Conservation (phyloP, 2,888 invertebrate genomes). For the Cremastobaeus sp. region DNA sequence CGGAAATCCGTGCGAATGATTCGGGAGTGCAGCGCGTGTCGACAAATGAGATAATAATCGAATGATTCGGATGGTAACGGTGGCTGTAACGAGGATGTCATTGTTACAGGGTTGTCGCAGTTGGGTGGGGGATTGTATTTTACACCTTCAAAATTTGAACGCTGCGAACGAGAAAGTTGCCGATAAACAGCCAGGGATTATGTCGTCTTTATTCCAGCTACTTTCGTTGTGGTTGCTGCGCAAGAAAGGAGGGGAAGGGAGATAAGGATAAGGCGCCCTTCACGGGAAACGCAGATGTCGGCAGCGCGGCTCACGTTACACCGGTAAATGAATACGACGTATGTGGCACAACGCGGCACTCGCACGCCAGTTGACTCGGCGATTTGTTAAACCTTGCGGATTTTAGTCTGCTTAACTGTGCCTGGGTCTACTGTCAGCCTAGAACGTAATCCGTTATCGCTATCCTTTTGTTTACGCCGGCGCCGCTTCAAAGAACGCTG, state of each 20-base stretch:
- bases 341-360: conserved; percentile 10
- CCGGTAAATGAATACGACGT: conserved; percentile 30
- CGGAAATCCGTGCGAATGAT: conserved; percentile 35
- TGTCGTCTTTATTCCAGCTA: conserved; percentile 17
- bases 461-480: conserved; percentile 32
- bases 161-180: too few species aligned
- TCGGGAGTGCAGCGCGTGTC: conserved; percentile 66
- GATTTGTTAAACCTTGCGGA: too few species aligned
- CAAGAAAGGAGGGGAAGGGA: conserved; percentile 1
- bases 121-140: conserved; percentile 70
- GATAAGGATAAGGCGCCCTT: neutral
- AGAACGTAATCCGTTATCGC: conserved; percentile 30
- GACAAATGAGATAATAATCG: conserved; percentile 78
- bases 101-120: conserved; percentile 66
- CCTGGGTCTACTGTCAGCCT: conserved; percentile 16
- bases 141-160: too few species aligned
- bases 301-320: conserved; percentile 24
- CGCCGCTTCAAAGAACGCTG: conserved; percentile 3
- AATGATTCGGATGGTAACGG: conserved; percentile 70
- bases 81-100: conserved; percentile 69
- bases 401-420: too few species aligned
- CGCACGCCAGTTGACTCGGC: too few species aligned
- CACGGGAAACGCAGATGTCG: conserved; percentile 23
- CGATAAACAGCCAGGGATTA: conserved; percentile 5
- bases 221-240: neutral